Evolutionary conservation across 2,888 invertebrate species (phyloP).

Genomic region (Ophioninae sp.): DNA sequence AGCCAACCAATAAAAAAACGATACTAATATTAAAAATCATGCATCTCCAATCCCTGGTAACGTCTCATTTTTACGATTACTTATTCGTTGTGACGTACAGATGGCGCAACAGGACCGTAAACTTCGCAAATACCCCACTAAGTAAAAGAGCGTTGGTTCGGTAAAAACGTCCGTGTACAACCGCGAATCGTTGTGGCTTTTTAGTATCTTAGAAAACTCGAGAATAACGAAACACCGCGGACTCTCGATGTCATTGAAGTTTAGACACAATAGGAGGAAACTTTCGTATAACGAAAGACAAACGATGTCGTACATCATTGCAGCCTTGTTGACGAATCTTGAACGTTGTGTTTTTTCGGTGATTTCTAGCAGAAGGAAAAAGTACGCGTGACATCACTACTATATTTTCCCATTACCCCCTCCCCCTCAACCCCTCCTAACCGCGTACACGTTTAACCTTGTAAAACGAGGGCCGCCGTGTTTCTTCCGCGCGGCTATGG

Average conservation of each 20-base stretch:
- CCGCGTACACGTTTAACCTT: background rate
- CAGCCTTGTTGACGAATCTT: conserved; percentile 47
- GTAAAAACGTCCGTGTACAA: conserved; percentile 23
- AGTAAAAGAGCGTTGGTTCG: conserved; percentile 13
- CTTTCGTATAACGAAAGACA: conserved; percentile 22
- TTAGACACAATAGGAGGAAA: conserved; percentile 16
- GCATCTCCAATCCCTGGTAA: background rate
- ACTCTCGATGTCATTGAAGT: conserved; percentile 46
- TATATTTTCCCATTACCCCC: conserved; percentile 37
- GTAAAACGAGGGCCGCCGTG: background rate
- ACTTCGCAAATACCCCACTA: conserved; percentile 30
- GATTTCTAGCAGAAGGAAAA: conserved; percentile 7
- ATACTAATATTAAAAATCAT: background rate
- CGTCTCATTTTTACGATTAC: conserved; percentile 15
- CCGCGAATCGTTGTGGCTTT: conserved; percentile 6
- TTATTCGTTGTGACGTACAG: background rate
- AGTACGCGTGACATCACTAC: conserved; percentile 30
- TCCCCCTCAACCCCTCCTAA: conserved; percentile 14
- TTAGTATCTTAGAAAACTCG: conserved; percentile 4
- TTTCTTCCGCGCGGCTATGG: conserved; percentile 8
- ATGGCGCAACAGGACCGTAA: conserved; percentile 36
- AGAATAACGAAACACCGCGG: background rate
- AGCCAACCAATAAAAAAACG: background rate
- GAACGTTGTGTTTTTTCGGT: conserved; percentile 41
- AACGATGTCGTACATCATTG: background rate